Percentiles rank a stretch among this genome's conserved stretches.
These are phyloP conservation scores for Agriotes lineatus DNA, from an alignment of 2,888 invertebrate species.

Conservation along the genomic window DNA sequence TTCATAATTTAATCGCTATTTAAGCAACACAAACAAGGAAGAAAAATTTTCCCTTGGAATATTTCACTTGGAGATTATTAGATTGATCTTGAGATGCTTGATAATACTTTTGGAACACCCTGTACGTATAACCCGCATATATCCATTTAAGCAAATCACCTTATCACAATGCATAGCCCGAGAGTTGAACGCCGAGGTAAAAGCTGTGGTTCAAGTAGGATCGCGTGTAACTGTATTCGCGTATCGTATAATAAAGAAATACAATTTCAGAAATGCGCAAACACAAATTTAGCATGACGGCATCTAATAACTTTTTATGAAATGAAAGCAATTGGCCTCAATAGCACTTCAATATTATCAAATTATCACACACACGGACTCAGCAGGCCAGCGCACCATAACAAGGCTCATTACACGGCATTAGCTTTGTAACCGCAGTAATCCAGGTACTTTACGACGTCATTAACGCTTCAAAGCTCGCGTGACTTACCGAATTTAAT, in stretches of 20 bases:
- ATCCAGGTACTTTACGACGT: slow-evolving; percentile 63
- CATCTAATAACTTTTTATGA: slow-evolving; percentile 54
- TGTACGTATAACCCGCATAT: too few relatives aligned
- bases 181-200: too few relatives aligned
- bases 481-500: slow-evolving; percentile 64
- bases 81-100: too few relatives aligned
- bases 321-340: slow-evolving; percentile 57
- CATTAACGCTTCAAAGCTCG: slow-evolving; percentile 61
- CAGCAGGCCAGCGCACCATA: slow-evolving; percentile 60
- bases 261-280: slow-evolving; percentile 42
- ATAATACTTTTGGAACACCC: too few relatives aligned
- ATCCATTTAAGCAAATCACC: too few relatives aligned
- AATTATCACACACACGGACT: slow-evolving; percentile 57
- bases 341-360: slow-evolving; percentile 59
- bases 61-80: too few relatives aligned
- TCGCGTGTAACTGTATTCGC: slow-evolving; percentile 6
- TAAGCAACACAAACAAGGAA: too few relatives aligned
- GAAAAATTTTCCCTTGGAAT: too few relatives aligned
- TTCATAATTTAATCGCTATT: too few relatives aligned
- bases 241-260: slow-evolving; percentile 22
- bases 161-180: too few relatives aligned
- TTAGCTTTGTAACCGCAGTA: slow-evolving; percentile 62
- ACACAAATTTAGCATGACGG: slow-evolving; percentile 45
- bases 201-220: neutral
- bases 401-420: slow-evolving; percentile 61